Evolutionary conservation across 2,113 vertebrate genomes (phyloP).

Genomic region (Serilophus lunatus): DNA sequence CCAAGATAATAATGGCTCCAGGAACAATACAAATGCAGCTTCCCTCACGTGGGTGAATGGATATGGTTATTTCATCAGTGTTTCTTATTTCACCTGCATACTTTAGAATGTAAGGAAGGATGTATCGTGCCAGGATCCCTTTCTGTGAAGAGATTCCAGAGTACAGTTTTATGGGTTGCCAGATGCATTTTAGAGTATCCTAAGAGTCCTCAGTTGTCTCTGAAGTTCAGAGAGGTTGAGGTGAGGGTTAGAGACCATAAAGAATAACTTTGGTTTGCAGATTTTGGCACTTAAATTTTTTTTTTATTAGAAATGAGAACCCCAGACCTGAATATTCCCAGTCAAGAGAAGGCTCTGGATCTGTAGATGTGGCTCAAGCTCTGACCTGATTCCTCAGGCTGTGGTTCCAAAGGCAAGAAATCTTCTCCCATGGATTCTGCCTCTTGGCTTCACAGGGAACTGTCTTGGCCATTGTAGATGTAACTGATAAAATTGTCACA

Average conservation of each 20-base stretch:
- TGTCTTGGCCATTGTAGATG: not conserved
- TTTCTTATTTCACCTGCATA: not conserved
- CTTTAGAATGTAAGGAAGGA: not conserved
- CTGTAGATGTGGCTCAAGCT: not conserved
- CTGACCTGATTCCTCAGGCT: not conserved
- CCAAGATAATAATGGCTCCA: not conserved
- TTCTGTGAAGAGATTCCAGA: not conserved
- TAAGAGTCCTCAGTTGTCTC: not conserved
- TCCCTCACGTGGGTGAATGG: not conserved
- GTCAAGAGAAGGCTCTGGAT: not conserved
- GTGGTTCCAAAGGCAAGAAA: not conserved
- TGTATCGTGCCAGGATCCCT: not conserved
- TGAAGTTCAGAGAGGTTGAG: not conserved
- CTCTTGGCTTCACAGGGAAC: not conserved
- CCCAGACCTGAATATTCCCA: not conserved
- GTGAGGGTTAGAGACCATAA: not conserved
- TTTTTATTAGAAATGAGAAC: not conserved
- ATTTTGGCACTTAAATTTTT: too few relatives aligned
- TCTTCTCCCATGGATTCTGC: not conserved
- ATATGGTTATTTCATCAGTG: not conserved
- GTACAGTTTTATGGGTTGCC: not conserved
- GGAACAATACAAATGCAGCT: not conserved
- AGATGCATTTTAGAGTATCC: not conserved
- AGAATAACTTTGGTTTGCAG: not conserved
- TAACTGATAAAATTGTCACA: not conserved